These are phyloP conservation scores for Gymnobelideus leadbeateri DNA, from an alignment of 2,113 vertebrate genomes.

Conservation along the genomic window DNA sequence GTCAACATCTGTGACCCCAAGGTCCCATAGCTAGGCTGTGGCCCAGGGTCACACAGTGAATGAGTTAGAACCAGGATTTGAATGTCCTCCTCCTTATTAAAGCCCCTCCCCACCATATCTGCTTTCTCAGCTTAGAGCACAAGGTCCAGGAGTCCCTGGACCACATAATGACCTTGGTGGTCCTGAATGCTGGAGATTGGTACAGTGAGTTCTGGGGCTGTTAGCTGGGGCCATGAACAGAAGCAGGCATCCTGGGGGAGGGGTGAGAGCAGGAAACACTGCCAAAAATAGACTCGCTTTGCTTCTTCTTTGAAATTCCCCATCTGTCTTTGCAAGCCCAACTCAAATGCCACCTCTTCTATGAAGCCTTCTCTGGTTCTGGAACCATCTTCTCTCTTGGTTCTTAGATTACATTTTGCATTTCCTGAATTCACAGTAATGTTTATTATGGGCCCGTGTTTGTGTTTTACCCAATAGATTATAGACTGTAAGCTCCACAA, in stretches of 20 bases:
- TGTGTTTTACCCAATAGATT: not conserved
- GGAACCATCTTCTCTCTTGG: not conserved
- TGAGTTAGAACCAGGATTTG: not conserved
- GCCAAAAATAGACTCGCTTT: not conserved
- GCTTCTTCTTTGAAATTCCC: not conserved
- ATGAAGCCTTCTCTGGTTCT: not conserved
- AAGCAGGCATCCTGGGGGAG: not conserved
- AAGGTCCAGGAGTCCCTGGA: not conserved
- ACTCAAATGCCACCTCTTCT: not conserved
- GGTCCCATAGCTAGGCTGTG: not conserved
- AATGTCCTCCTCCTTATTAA: not conserved
- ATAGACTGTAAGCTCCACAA: too few species aligned
- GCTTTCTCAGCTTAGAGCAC: not conserved
- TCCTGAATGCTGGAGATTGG: not conserved
- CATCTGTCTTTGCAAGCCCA: not conserved
- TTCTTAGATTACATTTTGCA: not conserved
- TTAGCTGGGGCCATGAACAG: not conserved
- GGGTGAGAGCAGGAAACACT: not conserved
- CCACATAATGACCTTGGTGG: not conserved
- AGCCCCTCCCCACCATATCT: not conserved
- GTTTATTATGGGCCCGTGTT: not conserved
- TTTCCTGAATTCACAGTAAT: not conserved
- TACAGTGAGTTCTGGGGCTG: not conserved
- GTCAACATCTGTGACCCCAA: not conserved
- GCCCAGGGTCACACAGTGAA: not conserved